Evolutionary conservation across 2,888 invertebrate genomes (phyloP).

Genomic region (Apoda limacodes): DNA sequence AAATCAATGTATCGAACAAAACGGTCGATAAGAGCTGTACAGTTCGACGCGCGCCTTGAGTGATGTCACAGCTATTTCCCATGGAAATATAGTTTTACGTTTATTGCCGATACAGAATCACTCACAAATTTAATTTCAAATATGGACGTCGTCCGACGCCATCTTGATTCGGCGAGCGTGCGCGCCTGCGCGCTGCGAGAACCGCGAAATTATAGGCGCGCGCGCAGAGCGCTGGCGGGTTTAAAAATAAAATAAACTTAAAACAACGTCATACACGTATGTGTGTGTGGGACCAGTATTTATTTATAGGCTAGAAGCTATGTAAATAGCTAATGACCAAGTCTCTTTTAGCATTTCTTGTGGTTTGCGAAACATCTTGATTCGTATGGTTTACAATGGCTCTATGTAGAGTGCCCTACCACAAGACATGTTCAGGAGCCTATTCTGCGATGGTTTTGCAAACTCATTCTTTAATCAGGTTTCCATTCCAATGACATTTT

Average conservation of each 20-base stretch:
- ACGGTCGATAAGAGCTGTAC: slow-evolving; percentile 32
- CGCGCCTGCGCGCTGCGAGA: slow-evolving; percentile 65
- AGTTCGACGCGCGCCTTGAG: slow-evolving; percentile 23
- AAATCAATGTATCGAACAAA: slow-evolving; percentile 36
- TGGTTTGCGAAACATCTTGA: slow-evolving; percentile 65
- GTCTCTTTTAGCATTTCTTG: slow-evolving; percentile 49
- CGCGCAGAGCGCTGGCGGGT: slow-evolving; percentile 50
- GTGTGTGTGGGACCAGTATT: slow-evolving; percentile 62
- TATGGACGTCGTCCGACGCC: slow-evolving; percentile 51
- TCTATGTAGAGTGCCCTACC: neutral
- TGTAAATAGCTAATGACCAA: slow-evolving; percentile 57
- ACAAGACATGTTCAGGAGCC: no score
- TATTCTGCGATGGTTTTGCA: no score
- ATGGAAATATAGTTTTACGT: slow-evolving; percentile 31
- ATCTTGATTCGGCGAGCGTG: slow-evolving; percentile 59
- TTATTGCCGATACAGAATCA: slow-evolving; percentile 33
- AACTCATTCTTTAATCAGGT: no score
- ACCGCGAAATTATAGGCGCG: slow-evolving; percentile 67
- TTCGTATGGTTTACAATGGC: slow-evolving; percentile 25
- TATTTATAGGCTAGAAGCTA: slow-evolving; percentile 69
- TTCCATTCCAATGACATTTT: no score
- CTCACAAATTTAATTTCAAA: slow-evolving; percentile 37
- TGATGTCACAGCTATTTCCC: slow-evolving; percentile 30
- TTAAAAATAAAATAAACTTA: slow-evolving; percentile 70
- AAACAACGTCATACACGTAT: slow-evolving; percentile 67